Base-by-base conservation (phyloP, 2,797 vertebrate genomes). In the Rhynchonycteris naso region DNA sequence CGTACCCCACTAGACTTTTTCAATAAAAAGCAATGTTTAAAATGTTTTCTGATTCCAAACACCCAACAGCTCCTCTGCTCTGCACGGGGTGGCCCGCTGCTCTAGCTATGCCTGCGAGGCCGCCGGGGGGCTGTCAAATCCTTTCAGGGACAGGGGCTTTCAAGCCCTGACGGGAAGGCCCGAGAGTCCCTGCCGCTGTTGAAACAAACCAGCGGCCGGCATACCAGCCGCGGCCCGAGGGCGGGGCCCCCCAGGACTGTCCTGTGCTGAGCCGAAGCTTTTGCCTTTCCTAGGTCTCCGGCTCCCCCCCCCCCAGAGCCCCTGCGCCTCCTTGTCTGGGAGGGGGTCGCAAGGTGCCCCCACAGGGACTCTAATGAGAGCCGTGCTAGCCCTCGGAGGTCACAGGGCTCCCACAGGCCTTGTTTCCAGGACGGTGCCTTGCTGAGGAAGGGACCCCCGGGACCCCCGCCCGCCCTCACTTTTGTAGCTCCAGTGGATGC, bases 401-500 rank as follows among this genome's bases (percentile, higher is more conserved):
- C 65, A 50, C 4, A 35, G 74, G 24, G 54, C 19, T 33, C 63
- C 35, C 68, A 14, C 11, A 2, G 0, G 0, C 1, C 26, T 1
- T 4, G 66, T 35, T n/a, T 33, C 58, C 22, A 19, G 7, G 74
- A 7, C 0, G 28, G 28, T 75, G 0, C 7, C 7, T 14, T 0
- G 28, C 38, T 0, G 4, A n/a, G 30, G 16, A 56, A 15, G 3
- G n/a, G n/a, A n/a, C n/a, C n/a, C n/a, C n/a, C n/a, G n/a, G n/a
- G n/a, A n/a, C n/a, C n/a, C 50, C 30, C 58, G 5, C 22, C 2
- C 0, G 2, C 14, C 52, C 97, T 95, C 91, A 97, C 97, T 94
- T 68, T 99, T 99, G 93, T 99, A 99, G 98, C 99, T 99, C 99
- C 99, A 99, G 98, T 99, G 99, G 98, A 99, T 99, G 98, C 99